These are phyloP conservation scores for Poecilia wingei DNA, from an alignment of 2,797 vertebrate genomes.

Conservation along the genomic window DNA sequence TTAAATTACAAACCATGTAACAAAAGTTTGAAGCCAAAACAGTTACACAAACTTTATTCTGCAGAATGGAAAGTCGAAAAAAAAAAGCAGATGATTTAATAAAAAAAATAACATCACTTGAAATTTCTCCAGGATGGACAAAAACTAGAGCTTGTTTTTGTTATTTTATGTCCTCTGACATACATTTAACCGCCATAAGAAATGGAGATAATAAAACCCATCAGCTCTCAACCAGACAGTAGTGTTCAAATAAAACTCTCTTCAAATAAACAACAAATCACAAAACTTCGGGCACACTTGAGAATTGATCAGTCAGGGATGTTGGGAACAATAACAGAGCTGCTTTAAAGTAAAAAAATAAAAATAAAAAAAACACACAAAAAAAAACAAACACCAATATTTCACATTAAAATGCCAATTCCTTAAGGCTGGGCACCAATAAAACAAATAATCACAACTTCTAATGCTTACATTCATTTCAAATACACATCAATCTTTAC, in stretches of 20 bases:
- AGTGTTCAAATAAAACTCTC: conserved; percentile 71
- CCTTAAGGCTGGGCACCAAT: conserved; percentile 35
- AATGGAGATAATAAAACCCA: conserved; percentile 51
- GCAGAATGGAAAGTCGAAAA: conserved; percentile 60
- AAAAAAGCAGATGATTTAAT: conserved; percentile 63
- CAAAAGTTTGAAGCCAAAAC: conserved; percentile 66
- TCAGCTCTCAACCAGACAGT: conserved; percentile 51
- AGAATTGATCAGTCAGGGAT: conserved; percentile 52
- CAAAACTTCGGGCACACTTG: conserved; percentile 61
- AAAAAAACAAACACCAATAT: conserved; percentile 53
- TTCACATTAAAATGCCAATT: conserved; percentile 66
- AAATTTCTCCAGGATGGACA: conserved; percentile 51
- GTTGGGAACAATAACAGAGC: conserved; percentile 37
- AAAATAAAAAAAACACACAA: accelerated
- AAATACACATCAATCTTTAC: conserved; percentile 15
- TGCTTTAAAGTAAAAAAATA: conserved; percentile 29
- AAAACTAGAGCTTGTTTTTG: conserved; percentile 31
- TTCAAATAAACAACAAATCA: conserved; percentile 72
- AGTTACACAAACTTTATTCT: conserved; percentile 71
- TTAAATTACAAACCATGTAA: conserved; percentile 77
- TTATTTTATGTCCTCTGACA: conserved; percentile 47
- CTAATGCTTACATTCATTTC: conserved; percentile 39
- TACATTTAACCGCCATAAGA: conserved; percentile 50
- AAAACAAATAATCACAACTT: conserved; percentile 28
- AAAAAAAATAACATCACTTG: conserved; percentile 66